A percentile compares a stretch with the other conserved stretches of the same genome.
Evolutionary conservation across 2,113 vertebrate genomes (phyloP).

Genomic region (Kryptolebias marmoratus): DNA sequence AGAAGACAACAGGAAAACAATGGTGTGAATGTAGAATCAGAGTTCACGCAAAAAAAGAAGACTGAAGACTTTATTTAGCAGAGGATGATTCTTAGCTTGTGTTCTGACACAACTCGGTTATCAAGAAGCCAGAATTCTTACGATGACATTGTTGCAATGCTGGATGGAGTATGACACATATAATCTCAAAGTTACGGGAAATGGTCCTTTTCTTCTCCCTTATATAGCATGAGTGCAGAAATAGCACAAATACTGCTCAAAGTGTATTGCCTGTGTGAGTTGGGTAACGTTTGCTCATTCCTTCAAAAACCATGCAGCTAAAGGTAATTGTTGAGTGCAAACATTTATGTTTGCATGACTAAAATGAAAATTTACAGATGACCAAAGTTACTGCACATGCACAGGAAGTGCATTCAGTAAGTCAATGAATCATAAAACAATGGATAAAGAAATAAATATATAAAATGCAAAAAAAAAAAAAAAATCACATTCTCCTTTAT

Average conservation of each 20-base stretch:
- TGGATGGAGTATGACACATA: background rate
- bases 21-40: too few species aligned
- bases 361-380: too few species aligned
- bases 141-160: background rate
- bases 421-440: background rate
- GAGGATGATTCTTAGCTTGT: background rate
- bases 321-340: background rate
- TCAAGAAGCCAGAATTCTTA: background rate
- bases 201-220: background rate
- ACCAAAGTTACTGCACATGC: too few species aligned
- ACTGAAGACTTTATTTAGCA: too few species aligned
- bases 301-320: too few species aligned
- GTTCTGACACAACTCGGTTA: background rate
- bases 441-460: background rate
- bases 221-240: background rate
- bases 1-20: too few species aligned
- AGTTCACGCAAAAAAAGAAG: too few species aligned
- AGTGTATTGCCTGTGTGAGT: background rate
- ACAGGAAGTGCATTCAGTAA: too few species aligned
- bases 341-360: too few species aligned
- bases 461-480: background rate
- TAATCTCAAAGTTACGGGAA: background rate
- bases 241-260: background rate
- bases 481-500: background rate
- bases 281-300: too few species aligned